Evolutionary conservation across 64 coral and sea anemone species (phyloP), one percentile per base, ranked within the genome.

Genomic region (Actinia tenebrosa): DNA sequence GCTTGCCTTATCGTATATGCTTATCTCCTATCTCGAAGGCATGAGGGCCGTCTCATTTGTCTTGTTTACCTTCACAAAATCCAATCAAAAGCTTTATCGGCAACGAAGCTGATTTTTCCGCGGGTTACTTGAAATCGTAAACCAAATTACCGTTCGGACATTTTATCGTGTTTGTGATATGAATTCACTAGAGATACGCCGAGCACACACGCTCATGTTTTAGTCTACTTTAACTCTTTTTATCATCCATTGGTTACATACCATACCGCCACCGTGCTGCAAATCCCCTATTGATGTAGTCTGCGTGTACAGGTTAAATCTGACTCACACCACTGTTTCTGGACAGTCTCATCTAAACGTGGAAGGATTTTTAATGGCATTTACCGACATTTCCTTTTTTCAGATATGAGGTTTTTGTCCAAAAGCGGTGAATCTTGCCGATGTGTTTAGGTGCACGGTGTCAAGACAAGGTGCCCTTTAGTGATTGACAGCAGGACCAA

Each of bases 71-170:
- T 53, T 58, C 11, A 45, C 23, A 43, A 83, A 55, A 83, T 53
- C 20, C 80, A 83, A 83, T 83, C 80, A 58, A 20, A 83, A 44
- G 22, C 30, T 83, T 83, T 83, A 83, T 83, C 80, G 46, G 30
- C 16, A 53, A 44, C 11, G 69, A 75, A 27, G 69, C 69, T 75
- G 23, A 30, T 75, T 75, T 75, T 42, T 75, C 26, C 23, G 69
- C 69, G 69, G 69, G 63, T 66, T 66, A 25, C 23, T 75, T 75
- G 69, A 75, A 75, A 75, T 75, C 26, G 27, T 75, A 75, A 75
- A 75, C 69, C 69, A 75, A 75, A 75, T 43, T 37, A 25, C 14
- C 69, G 27, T 42, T 75, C 69, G 69, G 69, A 75, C 11, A 26
- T 75, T 75, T 75, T 75, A 75, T 75, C 69, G 25, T 75, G 9